Base-by-base conservation (phyloP, 2,113 vertebrate genomes). In the Scomber colias region DNA sequence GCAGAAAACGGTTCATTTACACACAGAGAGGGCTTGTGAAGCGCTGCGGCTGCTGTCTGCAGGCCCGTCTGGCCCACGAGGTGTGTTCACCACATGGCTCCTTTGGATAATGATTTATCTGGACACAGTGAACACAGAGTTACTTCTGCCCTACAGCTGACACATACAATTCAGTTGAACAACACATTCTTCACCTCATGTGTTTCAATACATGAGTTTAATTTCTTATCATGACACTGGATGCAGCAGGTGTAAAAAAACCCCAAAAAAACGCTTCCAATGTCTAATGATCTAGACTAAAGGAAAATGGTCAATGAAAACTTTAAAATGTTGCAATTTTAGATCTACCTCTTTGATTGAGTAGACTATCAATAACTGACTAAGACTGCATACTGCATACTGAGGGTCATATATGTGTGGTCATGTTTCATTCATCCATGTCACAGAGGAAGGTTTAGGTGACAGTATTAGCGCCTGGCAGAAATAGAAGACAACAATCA, bases 401-500 rank as follows among this genome's bases (percentile, higher is more conserved):
- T 62, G 40, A 17, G 53, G 55, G 48, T 75, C 51, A 77, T 70
- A 71, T 67, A 56, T 73, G 60, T 27, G 45, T 30, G 35, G 51
- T 21, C n/a, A 0, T 64, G 19, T 53, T 71, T 74, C 30, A 59
- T 64, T 45, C 27, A 56, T 65, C 12, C 54, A 59, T 50, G 71
- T 54, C 31, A 82, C 56, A 53, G 50, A 27, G 19, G 71, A 72
- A 50, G 71, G 77, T 73, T 82, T 68, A 44, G 48, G 67, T 49
- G 63, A 45, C 51, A 21, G 50, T 59, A 65, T 90, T 62, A 82
- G 66, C 71, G 55, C 56, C 59, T 49, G 63, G 85, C 84, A 83
- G 77, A 64, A 86, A 83, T 59, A 86, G 79, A 71, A 44, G 78
- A 74, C 89, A 81, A 81, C 68, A 87, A 81, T 82, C 76, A 76